Percentiles rank a stretch among this genome's conserved stretches.
These are phyloP conservation scores for Todiramphus chloris DNA, from an alignment of 2,113 vertebrate genomes.

Conservation along the genomic window DNA sequence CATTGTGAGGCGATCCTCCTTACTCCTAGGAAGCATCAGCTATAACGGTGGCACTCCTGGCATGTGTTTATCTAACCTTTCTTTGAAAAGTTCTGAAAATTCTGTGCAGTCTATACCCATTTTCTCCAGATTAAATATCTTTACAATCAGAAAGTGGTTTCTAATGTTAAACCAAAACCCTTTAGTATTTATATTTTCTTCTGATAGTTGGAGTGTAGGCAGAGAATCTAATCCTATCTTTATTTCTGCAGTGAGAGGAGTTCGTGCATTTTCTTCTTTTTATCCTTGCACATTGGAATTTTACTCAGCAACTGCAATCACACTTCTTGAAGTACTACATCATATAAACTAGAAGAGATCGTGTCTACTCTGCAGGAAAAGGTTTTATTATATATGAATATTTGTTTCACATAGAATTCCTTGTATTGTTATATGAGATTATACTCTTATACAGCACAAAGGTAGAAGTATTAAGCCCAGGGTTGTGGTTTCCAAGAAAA, in stretches of 20 bases:
- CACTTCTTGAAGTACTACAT: not conserved
- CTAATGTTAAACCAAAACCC: not conserved
- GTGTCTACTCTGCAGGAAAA: not conserved
- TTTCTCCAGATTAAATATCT: not conserved
- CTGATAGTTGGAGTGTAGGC: not conserved
- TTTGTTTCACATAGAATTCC: not conserved
- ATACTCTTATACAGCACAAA: not conserved
- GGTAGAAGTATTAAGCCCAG: not conserved
- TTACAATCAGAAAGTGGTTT: not conserved
- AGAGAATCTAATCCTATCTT: not conserved
- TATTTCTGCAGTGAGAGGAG: not conserved
- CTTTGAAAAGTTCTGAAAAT: not conserved
- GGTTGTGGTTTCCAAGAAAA: not conserved
- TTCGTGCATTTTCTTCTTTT: not conserved
- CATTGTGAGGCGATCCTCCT: not conserved
- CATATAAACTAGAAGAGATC: not conserved
- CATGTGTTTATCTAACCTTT: fast-evolving
- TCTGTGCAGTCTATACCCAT: not conserved
- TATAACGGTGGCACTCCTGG: not conserved
- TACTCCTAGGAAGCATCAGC: not conserved
- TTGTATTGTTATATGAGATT: not conserved
- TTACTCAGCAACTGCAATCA: not conserved
- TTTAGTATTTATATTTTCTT: not conserved
- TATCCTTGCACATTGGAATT: not conserved
- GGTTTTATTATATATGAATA: not conserved